phyloP scores from a whole-genome alignment of 2,797 vertebrate genomes.

The Threskiornis aethiopicus region DNA sequence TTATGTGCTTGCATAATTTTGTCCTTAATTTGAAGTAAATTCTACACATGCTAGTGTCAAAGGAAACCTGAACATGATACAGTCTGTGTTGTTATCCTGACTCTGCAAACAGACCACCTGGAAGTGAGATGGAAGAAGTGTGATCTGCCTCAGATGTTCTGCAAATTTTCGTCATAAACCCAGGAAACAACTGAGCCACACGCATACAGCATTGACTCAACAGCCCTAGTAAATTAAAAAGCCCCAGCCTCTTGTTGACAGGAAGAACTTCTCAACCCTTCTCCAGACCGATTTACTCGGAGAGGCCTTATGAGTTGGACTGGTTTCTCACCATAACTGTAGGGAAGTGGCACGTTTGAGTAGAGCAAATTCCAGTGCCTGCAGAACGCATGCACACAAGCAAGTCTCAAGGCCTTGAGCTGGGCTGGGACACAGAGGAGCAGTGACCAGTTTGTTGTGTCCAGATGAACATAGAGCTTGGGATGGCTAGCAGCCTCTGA shows the following conservation, averaged over 20 bases:
- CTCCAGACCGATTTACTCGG: background rate
- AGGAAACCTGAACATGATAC: background rate
- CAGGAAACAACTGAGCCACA: background rate
- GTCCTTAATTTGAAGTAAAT: background rate
- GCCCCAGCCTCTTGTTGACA: background rate
- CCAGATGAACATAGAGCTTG: rapidly evolving
- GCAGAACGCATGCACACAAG: background rate
- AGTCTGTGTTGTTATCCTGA: background rate
- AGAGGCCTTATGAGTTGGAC: background rate
- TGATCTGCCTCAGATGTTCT: background rate
- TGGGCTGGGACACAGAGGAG: background rate
- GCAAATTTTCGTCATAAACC: background rate
- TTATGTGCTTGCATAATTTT: background rate
- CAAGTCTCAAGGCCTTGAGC: background rate
- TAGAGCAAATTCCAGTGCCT: background rate
- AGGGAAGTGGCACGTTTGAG: background rate
- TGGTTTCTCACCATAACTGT: background rate
- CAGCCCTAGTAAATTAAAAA: background rate
- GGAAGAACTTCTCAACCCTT: background rate
- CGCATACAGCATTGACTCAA: background rate
- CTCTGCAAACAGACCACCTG: background rate
- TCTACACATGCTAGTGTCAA: background rate
- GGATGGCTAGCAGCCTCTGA: background rate
- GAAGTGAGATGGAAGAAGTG: background rate
- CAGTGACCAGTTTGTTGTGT: background rate